Percentiles rank a stretch among this genome's conserved stretches.
Conservation (phyloP, 2,888 invertebrate genomes). For the Euspilapteryx auroguttella region DNA sequence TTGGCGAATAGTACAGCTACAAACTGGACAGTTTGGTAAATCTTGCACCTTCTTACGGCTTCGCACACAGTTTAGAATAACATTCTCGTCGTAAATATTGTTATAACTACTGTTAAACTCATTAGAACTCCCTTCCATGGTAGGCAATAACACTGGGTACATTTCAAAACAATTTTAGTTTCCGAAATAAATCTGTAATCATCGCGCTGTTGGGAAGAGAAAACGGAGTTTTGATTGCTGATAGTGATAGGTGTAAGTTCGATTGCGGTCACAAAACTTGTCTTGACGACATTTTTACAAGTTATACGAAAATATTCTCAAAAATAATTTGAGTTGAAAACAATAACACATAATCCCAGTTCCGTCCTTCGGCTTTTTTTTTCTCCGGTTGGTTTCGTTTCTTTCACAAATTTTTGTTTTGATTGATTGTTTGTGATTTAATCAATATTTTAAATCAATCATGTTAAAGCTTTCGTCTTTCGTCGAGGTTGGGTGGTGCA, state of each 20-base stretch:
- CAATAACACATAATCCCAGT: too few relatives aligned
- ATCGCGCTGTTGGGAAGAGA: conserved; percentile 23
- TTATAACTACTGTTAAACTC: conserved; percentile 22
- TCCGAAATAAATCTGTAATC: conserved; percentile 43
- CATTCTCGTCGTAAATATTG: conserved; percentile 36
- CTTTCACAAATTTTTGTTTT: too few relatives aligned
- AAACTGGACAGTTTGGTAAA: conserved; percentile 84
- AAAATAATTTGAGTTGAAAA: too few relatives aligned
- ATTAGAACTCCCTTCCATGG: conserved; percentile 45
- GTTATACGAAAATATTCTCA: too few relatives aligned
- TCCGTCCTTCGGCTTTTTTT: too few relatives aligned
- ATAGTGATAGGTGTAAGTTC: conserved; percentile 21
- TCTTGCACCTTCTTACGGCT: conserved; percentile 66
- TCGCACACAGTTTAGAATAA: conserved; percentile 50
- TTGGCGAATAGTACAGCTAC: conserved; percentile 80
- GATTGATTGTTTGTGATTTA: too few relatives aligned
- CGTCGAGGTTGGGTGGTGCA: too few relatives aligned
- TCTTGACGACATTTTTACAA: conserved; percentile 30
- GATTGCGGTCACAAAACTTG: conserved; percentile 19
- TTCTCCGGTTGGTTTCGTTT: too few relatives aligned
- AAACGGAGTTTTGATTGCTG: conserved; percentile 16
- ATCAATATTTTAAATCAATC: too few relatives aligned
- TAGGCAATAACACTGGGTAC: too few relatives aligned
- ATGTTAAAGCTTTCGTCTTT: too few relatives aligned
- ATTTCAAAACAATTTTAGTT: too few relatives aligned